Evolutionary conservation across 37 sponge, comb jelly and placozoan species (phyloP).

Genomic region (Agelas oroides): DNA sequence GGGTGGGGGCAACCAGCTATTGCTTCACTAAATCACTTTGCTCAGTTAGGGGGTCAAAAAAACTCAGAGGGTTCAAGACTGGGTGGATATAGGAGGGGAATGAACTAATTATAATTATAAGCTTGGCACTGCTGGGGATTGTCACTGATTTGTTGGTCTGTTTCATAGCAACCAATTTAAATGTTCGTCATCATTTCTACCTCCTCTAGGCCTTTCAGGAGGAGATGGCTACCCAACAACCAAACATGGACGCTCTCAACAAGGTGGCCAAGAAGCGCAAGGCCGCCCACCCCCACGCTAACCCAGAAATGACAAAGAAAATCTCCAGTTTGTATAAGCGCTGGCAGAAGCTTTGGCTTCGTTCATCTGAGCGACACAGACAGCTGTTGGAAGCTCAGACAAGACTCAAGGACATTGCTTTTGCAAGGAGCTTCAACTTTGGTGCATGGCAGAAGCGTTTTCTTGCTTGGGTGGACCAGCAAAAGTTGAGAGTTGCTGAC

Average conservation of each 20-base stretch:
- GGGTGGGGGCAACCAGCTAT: too few species aligned
- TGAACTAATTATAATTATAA: too few species aligned
- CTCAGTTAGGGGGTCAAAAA: too few species aligned
- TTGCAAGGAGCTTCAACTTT: constrained; percentile 74
- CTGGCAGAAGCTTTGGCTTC: constrained; percentile 83
- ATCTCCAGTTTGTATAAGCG: constrained; percentile 66
- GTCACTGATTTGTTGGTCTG: too few species aligned
- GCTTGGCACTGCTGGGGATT: too few species aligned
- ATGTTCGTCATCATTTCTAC: too few species aligned
- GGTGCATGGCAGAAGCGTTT: constrained; percentile 84
- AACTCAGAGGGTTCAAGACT: too few species aligned
- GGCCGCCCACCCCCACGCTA: constrained; percentile 16
- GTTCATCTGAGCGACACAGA: constrained; percentile 71
- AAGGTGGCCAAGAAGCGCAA: constrained; percentile 52
- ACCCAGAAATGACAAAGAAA: constrained; percentile 73
- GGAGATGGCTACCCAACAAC: constrained; percentile 78
- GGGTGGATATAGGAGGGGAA: too few species aligned
- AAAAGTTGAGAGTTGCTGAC: constrained; percentile 82
- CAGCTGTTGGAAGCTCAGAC: constrained; percentile 69
- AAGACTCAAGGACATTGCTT: constrained; percentile 71
- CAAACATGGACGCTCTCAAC: constrained; percentile 85
- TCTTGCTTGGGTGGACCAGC: constrained; percentile 72
- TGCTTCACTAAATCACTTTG: too few species aligned
- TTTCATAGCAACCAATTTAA: too few species aligned
- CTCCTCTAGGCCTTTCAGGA: constrained; percentile 68